Evolutionary conservation across 2,113 vertebrate species (phyloP).

Genomic region (Dicaeum eximium): DNA sequence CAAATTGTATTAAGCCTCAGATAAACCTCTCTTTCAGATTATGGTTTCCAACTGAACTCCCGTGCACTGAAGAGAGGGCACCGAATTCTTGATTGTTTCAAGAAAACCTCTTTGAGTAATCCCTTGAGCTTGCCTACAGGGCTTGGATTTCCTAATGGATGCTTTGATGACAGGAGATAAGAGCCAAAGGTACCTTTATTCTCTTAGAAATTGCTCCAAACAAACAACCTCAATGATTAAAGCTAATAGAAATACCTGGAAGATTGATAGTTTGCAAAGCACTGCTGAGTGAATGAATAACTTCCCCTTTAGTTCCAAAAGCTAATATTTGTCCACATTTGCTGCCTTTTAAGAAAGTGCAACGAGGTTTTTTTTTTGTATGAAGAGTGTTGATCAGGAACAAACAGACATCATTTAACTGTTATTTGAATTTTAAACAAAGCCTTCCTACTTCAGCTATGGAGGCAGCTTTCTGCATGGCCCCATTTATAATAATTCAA

Average conservation of each 20-base stretch:
- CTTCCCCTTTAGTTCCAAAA: slow-evolving; percentile 76
- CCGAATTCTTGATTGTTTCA: slow-evolving; percentile 69
- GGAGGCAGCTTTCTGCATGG: neutral
- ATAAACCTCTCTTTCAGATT: slow-evolving; percentile 72
- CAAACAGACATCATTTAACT: slow-evolving; percentile 72
- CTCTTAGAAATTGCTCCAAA: slow-evolving; percentile 80
- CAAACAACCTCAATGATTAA: slow-evolving; percentile 82
- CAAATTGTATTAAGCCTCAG: slow-evolving; percentile 64
- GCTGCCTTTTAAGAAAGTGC: slow-evolving; percentile 73
- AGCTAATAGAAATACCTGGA: slow-evolving; percentile 79
- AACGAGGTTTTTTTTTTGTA: slow-evolving; percentile 14
- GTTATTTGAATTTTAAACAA: slow-evolving; percentile 74
- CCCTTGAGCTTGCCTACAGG: slow-evolving; percentile 76
- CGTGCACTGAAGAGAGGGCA: slow-evolving; percentile 58
- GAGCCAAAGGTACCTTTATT: slow-evolving; percentile 81
- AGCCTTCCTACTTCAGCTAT: slow-evolving; percentile 31
- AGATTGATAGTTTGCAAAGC: slow-evolving; percentile 80
- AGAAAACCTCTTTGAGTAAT: slow-evolving; percentile 77
- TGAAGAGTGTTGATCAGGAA: slow-evolving; percentile 71
- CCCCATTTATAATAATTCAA: slow-evolving; percentile 53
- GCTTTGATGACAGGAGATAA: slow-evolving; percentile 84
- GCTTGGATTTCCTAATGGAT: slow-evolving; percentile 79
- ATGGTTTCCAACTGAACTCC: slow-evolving; percentile 55
- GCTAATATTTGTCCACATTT: slow-evolving; percentile 80
- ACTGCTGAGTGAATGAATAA: slow-evolving; percentile 78